Evolutionary conservation across 2,113 vertebrate genomes (phyloP).

Genomic region (Myrmecobius fasciatus): DNA sequence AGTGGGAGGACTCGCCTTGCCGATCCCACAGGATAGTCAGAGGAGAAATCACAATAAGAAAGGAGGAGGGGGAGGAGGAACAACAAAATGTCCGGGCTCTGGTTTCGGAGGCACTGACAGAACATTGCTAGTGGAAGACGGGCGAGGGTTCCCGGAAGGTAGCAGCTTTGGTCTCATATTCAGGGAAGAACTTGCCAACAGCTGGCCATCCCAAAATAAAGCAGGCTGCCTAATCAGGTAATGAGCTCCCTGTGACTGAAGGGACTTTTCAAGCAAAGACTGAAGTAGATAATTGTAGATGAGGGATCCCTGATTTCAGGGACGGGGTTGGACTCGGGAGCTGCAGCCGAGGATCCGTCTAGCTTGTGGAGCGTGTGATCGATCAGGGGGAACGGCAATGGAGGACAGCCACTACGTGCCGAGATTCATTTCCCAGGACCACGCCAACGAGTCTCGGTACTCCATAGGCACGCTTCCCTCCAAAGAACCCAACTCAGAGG

Average conservation of each 20-base stretch:
- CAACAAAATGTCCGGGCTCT: neutral
- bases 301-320: neutral
- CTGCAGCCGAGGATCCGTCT: too few relatives aligned
- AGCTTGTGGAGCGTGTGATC: neutral
- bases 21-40: neutral
- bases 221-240: neutral
- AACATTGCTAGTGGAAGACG: neutral
- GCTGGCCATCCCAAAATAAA: neutral
- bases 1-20: neutral
- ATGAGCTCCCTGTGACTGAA: neutral
- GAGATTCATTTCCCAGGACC: neutral
- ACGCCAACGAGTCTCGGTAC: neutral
- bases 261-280: neutral
- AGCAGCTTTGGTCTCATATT: neutral
- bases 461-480: neutral
- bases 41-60: neutral
- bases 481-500: neutral
- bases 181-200: neutral
- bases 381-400: neutral
- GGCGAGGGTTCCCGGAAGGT: neutral
- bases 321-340: too few relatives aligned
- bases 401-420: neutral
- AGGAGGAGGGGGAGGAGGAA: neutral
- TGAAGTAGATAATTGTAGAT: too few relatives aligned
- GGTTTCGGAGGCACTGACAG: neutral